Evolutionary conservation across 2,888 invertebrate genomes (phyloP).

Genomic region (Neocrepidodera transversa): DNA sequence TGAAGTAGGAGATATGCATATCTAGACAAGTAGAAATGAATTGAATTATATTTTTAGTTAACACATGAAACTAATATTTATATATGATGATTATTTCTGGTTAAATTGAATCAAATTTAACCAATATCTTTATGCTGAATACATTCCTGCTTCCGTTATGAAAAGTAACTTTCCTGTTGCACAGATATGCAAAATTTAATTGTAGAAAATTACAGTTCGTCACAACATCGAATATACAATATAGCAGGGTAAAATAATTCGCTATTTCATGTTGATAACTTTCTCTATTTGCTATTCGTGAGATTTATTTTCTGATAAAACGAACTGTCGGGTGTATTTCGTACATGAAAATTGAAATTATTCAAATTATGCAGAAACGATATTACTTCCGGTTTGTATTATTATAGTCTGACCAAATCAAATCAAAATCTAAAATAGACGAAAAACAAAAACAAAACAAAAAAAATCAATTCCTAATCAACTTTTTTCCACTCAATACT

Average conservation of each 20-base stretch:
- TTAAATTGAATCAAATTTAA: too few species aligned
- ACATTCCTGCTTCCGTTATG: neutral
- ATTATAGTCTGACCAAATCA: neutral
- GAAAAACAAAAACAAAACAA: too few species aligned
- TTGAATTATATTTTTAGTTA: too few species aligned
- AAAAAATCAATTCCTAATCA: too few species aligned
- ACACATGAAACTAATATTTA: too few species aligned
- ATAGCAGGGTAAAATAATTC: conserved; percentile 51
- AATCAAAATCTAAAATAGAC: neutral
- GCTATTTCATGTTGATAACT: conserved; percentile 41
- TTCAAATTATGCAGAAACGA: conserved; percentile 26
- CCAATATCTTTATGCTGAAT: too few species aligned
- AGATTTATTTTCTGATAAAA: conserved; percentile 36
- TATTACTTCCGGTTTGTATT: conserved; percentile 5
- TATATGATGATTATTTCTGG: too few species aligned
- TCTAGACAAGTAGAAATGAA: too few species aligned
- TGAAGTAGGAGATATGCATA: too few species aligned
- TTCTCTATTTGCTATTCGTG: conserved; percentile 39
- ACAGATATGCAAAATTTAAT: conserved; percentile 46
- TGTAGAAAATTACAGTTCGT: conserved; percentile 41
- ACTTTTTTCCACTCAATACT: too few species aligned
- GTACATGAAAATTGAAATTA: conserved; percentile 31
- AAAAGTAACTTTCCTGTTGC: conserved; percentile 39
- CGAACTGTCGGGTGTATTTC: conserved; percentile 25
- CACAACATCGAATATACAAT: conserved; percentile 49